Base-by-base conservation (phyloP, 1,140 invertebrate species). In the Eufriesea mexicana region DNA sequence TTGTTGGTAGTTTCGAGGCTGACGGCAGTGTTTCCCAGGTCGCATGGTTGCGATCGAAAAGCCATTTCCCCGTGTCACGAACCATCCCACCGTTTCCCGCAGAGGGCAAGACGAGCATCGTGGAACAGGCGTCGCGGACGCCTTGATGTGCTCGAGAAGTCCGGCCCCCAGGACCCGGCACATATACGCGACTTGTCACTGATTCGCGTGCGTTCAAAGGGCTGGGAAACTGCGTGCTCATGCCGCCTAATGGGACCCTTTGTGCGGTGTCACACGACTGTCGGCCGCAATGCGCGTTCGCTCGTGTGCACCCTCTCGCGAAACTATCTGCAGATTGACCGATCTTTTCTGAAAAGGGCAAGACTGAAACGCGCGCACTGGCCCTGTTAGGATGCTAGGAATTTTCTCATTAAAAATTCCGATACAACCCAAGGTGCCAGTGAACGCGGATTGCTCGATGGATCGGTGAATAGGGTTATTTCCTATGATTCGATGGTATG, bases 231-330 rank as follows among this genome's bases (percentile, higher is more conserved):
- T 81, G 88, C 85, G 88, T 87, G 68, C 84, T 67, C 83, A 80
- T 87, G 80, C 82, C 85, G 79, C 80, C 86, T 91, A 91, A 91
- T 91, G 84, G 88, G 89, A 89, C 91, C 90, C 90, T 91, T 91
- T 91, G 89, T 89, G 84, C 59, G 75, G 64, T 66, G 78, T 77
- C 86, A 59, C 77, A 83, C 82, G 81, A 84, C 84, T 91, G 89
- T 91, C 90, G 86, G 83, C 70, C 67, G 79, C 85, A 91, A 79
- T 84, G 83, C 78, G 80, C 84, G 64, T 23, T 75, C 72, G 51
- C 45, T 51, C 57, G 79, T 76, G 45, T 54, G 25, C 23, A 68
- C 55, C 51, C 66, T 71, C 23, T 42, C 35, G 28, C 55, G 16
- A 35, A 54, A 25, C 45, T 18, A 25, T 28, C 54, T 20, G 6